A percentile compares a stretch with the other conserved stretches of the same genome.
Evolutionary conservation across 2,113 vertebrate species (phyloP).

Genomic region (Mionectes macconnelli): DNA sequence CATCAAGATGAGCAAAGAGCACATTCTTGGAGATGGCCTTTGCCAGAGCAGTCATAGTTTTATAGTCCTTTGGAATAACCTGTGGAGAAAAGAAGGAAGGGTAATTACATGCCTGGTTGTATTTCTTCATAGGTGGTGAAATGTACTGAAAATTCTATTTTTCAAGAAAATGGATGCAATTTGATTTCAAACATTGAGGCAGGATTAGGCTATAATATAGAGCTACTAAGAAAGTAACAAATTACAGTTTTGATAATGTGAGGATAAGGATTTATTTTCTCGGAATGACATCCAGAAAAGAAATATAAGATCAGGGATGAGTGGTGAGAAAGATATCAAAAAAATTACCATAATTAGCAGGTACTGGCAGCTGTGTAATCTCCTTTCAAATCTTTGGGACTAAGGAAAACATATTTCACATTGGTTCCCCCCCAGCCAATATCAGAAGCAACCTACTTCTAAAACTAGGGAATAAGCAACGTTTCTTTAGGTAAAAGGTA

Average conservation of each 20-base stretch:
- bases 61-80: conserved; percentile 99
- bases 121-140: neutral
- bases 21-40: conserved; percentile 98
- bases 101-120: neutral
- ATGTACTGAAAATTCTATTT: neutral
- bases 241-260: neutral
- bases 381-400: neutral
- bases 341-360: neutral
- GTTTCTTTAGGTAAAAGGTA: neutral
- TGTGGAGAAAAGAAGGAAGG: conserved; percentile 40
- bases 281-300: neutral
- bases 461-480: neutral
- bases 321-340: neutral
- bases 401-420: neutral
- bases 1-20: conserved; percentile 95
- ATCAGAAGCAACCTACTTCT: neutral
- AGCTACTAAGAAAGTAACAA: neutral
- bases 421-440: neutral
- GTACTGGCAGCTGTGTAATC: neutral
- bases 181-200: neutral
- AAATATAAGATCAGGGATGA: neutral
- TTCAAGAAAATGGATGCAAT: neutral
- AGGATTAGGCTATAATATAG: neutral
- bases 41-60: conserved; percentile 97
- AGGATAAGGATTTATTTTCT: neutral